Conservation (phyloP, 2,888 invertebrate genomes). For the Apotomis betuletana region DNA sequence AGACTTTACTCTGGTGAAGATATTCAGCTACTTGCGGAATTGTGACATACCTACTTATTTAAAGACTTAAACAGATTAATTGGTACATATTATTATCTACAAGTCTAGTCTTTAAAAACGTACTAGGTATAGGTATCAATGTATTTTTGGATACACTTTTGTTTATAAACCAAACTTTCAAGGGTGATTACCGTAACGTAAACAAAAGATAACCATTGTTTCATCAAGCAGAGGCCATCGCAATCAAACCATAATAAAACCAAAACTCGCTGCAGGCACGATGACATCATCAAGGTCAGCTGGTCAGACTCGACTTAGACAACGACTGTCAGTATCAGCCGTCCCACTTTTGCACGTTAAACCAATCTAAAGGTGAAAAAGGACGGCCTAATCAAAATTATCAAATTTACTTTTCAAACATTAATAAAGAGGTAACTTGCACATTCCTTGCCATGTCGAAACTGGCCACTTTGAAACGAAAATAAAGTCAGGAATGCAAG, state of each 20-base stretch:
- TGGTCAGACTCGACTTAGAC: conserved; percentile 48
- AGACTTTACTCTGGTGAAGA: too few species aligned
- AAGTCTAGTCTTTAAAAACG: too few species aligned
- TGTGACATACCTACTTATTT: too few species aligned
- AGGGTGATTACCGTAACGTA: conserved; percentile 42
- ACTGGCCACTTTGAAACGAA: conserved; percentile 34
- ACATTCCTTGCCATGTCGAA: conserved; percentile 23
- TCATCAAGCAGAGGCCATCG: conserved; percentile 46
- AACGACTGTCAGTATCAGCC: conserved; percentile 8
- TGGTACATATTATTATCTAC: too few species aligned
- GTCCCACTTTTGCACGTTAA: conserved; percentile 17
- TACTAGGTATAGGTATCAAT: too few species aligned
- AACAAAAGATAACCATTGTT: conserved; percentile 50
- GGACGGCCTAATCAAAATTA: conserved; percentile 3
- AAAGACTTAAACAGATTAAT: too few species aligned
- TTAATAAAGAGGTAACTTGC: background rate
- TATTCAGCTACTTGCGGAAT: too few species aligned
- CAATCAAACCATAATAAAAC: conserved; percentile 54
- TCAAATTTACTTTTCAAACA: background rate
- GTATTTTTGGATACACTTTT: background rate
- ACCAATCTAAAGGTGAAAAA: conserved; percentile 11
- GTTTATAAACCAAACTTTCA: background rate
- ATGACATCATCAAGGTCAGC: conserved; percentile 79
- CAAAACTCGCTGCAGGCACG: conserved; percentile 60
- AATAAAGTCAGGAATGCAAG: conserved; percentile 43